Evolutionary conservation across 2,113 vertebrate species (phyloP).

Genomic region (Sinocyclocheilus anshuiensis): DNA sequence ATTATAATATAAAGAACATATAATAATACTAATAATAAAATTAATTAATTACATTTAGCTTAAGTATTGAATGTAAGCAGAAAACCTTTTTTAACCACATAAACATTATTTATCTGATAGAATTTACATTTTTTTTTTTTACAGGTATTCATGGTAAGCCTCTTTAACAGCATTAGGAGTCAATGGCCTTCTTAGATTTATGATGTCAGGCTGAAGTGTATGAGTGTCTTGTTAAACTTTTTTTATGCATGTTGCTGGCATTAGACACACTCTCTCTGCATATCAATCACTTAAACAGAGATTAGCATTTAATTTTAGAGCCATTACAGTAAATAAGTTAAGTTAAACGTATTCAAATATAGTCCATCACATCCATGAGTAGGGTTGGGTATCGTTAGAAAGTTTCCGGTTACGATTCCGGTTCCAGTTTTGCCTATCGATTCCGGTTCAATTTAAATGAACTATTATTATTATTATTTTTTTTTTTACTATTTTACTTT

Average conservation of each 20-base stretch:
- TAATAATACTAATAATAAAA: neutral
- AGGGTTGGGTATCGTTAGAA: too few species aligned
- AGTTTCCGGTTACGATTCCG: too few species aligned
- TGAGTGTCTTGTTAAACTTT: neutral
- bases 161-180: neutral
- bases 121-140: neutral
- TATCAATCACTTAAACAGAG: conserved; percentile 35
- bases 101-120: neutral
- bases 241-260: conserved; percentile 4
- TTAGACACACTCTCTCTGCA: conserved; percentile 22
- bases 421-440: too few species aligned
- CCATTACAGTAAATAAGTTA: conserved; percentile 3
- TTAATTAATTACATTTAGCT: neutral
- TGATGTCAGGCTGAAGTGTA: neutral
- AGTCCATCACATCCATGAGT: conserved; percentile 18
- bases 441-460: too few species aligned
- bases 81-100: neutral
- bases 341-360: conserved; percentile 28
- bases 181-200: conserved; percentile 14
- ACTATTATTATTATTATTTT: too few species aligned
- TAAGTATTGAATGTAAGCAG: too few species aligned
- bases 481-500: too few species aligned
- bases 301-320: conserved; percentile 24
- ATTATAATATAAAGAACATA: neutral
- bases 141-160: neutral